A percentile compares a stretch with the other conserved stretches of the same genome.
phyloP scores from a whole-genome alignment of 2,797 vertebrate species.

The Liparis tanakae region DNA sequence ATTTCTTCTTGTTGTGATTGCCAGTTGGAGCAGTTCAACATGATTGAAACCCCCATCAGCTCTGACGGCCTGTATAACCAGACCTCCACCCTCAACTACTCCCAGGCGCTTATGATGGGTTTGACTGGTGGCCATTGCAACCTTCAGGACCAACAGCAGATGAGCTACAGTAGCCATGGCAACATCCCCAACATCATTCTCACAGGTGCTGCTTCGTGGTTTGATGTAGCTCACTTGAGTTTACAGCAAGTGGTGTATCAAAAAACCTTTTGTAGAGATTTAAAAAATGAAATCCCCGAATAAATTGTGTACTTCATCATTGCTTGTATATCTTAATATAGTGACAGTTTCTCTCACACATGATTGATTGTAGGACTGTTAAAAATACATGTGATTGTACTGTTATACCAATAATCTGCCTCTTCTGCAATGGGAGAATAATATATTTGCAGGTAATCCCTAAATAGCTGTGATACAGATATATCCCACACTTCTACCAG shows the following conservation, averaged over 20 bases:
- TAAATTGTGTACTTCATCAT: conserved; percentile 6
- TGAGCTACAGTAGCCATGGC: conserved; percentile 89
- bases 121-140: conserved; percentile 88
- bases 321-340: background rate
- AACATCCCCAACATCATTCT: conserved; percentile 97
- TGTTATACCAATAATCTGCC: background rate
- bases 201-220: conserved; percentile 83
- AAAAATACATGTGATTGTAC: background rate
- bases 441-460: conserved; percentile 4
- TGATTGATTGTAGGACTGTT: background rate
- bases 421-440: background rate
- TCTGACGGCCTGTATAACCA: conserved; percentile 90
- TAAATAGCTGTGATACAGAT: background rate
- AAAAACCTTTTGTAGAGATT: background rate
- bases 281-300: background rate
- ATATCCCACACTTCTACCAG: background rate
- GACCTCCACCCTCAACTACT: conserved; percentile 92
- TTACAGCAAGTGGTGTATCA: conserved; percentile 5
- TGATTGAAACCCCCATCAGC: conserved; percentile 91
- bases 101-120: conserved; percentile 95
- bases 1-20: conserved; percentile 25
- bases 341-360: background rate
- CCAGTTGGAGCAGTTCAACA: conserved; percentile 96
- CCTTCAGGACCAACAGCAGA: conserved; percentile 88
- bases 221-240: conserved; percentile 26